phyloP scores from a whole-genome alignment of 1,140 invertebrate genomes.

The Papilio dardanus region DNA sequence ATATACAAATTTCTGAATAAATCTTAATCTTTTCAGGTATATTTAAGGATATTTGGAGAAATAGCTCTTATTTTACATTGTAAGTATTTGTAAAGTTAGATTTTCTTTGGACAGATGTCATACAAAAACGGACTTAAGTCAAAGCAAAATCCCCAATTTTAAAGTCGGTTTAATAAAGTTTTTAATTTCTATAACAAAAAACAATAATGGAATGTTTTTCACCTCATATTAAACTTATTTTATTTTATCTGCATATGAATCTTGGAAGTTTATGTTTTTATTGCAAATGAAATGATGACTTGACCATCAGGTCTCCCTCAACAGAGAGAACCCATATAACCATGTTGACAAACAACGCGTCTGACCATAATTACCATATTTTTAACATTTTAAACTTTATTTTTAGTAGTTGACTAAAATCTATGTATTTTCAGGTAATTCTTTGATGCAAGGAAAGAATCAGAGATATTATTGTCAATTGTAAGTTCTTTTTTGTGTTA shows the following conservation, averaged over 20 bases:
- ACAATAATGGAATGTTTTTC: too few relatives aligned
- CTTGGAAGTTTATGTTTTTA: too few relatives aligned
- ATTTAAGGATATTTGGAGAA: neutral
- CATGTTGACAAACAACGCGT: constrained; percentile 70
- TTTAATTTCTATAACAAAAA: too few relatives aligned
- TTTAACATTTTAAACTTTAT: neutral
- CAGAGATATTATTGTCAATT: neutral
- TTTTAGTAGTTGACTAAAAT: neutral
- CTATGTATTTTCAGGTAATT: neutral
- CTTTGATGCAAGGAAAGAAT: neutral
- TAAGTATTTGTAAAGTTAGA: too few relatives aligned
- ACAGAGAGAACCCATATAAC: constrained; percentile 73
- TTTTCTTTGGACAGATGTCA: too few relatives aligned
- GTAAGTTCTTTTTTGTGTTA: neutral
- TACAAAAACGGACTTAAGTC: too few relatives aligned
- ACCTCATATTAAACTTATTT: too few relatives aligned
- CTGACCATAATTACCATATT: constrained; percentile 49
- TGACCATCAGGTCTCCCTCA: constrained; percentile 75
- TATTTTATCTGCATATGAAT: too few relatives aligned
- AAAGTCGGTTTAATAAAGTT: too few relatives aligned
- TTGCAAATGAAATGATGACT: constrained; percentile 55
- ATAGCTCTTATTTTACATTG: neutral
- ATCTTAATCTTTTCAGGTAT: neutral
- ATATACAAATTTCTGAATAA: neutral
- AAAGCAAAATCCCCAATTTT: too few relatives aligned